Evolutionary conservation across 1,140 invertebrate species (phyloP), one percentile per base, ranked within the genome.

Genomic region (Scaptomyza hsui): DNA sequence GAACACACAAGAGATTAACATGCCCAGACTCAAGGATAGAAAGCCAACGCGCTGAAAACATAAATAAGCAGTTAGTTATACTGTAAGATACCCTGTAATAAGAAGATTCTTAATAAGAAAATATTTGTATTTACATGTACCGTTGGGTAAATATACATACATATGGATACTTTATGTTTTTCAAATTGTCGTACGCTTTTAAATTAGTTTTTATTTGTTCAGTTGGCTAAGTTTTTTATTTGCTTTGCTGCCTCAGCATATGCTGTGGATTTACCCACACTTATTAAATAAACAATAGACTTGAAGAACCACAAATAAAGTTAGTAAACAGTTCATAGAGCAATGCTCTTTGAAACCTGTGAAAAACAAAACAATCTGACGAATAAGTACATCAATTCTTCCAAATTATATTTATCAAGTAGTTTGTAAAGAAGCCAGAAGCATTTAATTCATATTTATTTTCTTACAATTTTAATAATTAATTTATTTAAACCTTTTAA

Each of bases 1-100:
- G 91, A 95, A 95, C 0, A 94, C 44, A 26, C 96, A 92, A 12
- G 96, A 97, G 3, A 96, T 77, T 0, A 94, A 91, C 90, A 97
- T 95, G 3, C 96, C 96, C 4, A 95, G 89, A 3, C 94, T 81
- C 51, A 97, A 92, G 69, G 94, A 95, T 39, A 94, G 93, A 0
- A 96, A 92, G 6, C 95, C 95, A 60, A 94, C 93, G 56, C 92
- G 92, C 41, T 95, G 92, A 1, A 95, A 91, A 45, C 12, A 19
- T 5, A 15, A 19, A 61, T 9, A 12, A 21, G 9, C 29, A 44
- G 92, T 24, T 1, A 95, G 90, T 48, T 92, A 21, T 13, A 44
- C 44, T 49, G 16, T 13, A 4, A 48, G 9, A 49, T 61, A 52
- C 55, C 9, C 29, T 62, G 10, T 35, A 12, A 24, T 44, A 35